phyloP scores from a whole-genome alignment of 2,113 vertebrate species.

The Bos javanicus region DNA sequence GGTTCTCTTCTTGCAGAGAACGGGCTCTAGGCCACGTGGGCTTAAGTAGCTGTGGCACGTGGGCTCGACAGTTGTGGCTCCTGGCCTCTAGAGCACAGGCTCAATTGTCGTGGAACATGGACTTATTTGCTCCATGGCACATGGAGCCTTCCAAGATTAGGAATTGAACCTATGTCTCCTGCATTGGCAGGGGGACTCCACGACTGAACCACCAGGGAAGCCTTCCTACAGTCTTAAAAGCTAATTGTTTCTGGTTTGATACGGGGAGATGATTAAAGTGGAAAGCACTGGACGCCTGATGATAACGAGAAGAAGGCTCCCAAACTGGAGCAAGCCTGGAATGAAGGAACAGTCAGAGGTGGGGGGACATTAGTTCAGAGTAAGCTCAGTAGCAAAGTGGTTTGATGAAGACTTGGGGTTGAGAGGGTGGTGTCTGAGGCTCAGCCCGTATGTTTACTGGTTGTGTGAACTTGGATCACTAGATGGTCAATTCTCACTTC shows the following conservation, averaged over 20 bases:
- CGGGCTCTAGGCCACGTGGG: neutral
- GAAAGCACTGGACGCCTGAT: neutral
- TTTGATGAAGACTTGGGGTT: neutral
- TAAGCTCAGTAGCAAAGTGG: neutral
- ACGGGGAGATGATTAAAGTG: neutral
- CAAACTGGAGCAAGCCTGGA: neutral
- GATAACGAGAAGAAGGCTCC: neutral
- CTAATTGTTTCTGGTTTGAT: neutral
- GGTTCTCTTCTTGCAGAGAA: neutral
- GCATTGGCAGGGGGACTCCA: neutral
- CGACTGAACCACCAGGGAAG: neutral
- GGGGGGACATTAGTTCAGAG: neutral
- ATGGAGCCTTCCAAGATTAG: neutral
- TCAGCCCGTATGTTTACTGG: neutral
- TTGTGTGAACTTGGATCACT: neutral
- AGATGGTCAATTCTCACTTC: neutral
- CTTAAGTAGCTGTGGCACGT: neutral
- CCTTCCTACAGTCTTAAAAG: neutral
- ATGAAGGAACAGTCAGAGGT: neutral
- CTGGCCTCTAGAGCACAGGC: neutral
- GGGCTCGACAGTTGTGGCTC: neutral
- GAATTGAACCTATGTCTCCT: neutral
- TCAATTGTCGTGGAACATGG: fast-evolving
- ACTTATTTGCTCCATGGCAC: neutral
- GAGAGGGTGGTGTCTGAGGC: neutral